Base-by-base conservation (phyloP, 1,140 invertebrate species). In the Reticulitermes speratus region DNA sequence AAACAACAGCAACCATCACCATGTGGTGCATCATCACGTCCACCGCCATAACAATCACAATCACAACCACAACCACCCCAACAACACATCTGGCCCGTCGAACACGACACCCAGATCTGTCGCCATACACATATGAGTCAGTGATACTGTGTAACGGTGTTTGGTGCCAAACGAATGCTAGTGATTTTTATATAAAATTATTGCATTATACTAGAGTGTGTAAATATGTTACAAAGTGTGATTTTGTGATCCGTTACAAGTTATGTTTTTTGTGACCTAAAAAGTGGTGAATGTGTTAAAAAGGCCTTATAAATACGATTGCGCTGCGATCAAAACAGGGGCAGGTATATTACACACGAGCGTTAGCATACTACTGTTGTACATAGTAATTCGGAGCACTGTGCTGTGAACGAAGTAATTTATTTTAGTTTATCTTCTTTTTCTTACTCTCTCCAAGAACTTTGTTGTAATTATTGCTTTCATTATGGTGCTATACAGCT, bases 1-100 rank as follows among this genome's bases (percentile, higher is more conserved):
- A 88, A 95, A 95, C 88, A 95, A 94, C 86, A 92, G 93, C 69
- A 95, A 94, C 88, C 84, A 81, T 23, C 87, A 87, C 55, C 87
- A 87, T 81, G 87, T 87, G 87, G 87, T 87, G 8, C 87, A 86
- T 55, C 87, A 87, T 83, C 87, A 87, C 75, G 87, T 87, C 69
- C 87, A 87, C 38, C 87, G 85, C 16, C 87, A 87, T 81, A 87
- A 86, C 84, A 87, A 87, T 84, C 87, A 87, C 86, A 87, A 87
- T 84, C 87, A 87, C 86, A 86, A 30, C 84, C 87, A 81, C 84
- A n/a, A 38, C 84, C 86, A 48, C 55, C 85, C 38, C 30, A 59
- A 69, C 86, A 86, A 86, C 86, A 52, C 86, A 52, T 30, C 75
- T 12, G 44, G 44, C 12, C 2, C 81, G 23, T 32, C 75, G n/a